A percentile compares a stretch with the other conserved stretches of the same genome.
These are phyloP conservation scores for Zosterops lateralis DNA, from an alignment of 2,113 vertebrate species.

Conservation along the genomic window DNA sequence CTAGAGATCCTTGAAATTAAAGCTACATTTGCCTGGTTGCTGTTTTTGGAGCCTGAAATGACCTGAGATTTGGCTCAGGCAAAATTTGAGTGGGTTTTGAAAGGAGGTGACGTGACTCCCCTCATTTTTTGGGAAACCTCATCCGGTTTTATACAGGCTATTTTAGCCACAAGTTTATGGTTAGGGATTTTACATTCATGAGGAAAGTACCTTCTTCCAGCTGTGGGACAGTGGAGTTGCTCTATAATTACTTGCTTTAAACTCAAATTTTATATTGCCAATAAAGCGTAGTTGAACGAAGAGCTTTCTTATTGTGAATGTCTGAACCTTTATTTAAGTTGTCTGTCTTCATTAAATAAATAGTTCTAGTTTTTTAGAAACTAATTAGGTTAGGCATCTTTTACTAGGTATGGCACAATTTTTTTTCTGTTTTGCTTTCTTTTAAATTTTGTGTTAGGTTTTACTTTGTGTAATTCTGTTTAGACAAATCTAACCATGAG, in stretches of 20 bases:
- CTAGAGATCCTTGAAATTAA: background rate
- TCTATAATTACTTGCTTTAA: background rate
- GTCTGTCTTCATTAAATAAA: background rate
- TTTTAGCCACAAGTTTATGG: slow-evolving; percentile 35
- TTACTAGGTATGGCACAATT: fast-evolving
- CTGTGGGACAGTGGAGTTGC: background rate
- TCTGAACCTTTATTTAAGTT: background rate
- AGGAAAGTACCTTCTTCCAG: slow-evolving; percentile 15
- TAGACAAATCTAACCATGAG: background rate
- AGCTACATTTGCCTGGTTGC: background rate
- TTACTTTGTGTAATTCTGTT: background rate
- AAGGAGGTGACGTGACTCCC: background rate
- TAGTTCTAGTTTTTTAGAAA: background rate
- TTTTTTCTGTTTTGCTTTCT: background rate
- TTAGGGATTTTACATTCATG: slow-evolving; percentile 1
- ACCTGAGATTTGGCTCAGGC: background rate
- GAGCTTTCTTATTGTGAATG: background rate
- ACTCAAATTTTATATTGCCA: background rate
- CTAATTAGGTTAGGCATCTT: background rate
- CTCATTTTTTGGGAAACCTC: slow-evolving; percentile 36
- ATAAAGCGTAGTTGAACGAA: background rate
- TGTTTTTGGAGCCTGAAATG: slow-evolving; percentile 40
- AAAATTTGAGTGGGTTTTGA: slow-evolving; percentile 16
- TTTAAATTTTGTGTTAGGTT: background rate
- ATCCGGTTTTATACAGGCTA: background rate